These are phyloP conservation scores for Halictus quadricinctus DNA, from an alignment of 2,888 invertebrate genomes.

Conservation along the genomic window DNA sequence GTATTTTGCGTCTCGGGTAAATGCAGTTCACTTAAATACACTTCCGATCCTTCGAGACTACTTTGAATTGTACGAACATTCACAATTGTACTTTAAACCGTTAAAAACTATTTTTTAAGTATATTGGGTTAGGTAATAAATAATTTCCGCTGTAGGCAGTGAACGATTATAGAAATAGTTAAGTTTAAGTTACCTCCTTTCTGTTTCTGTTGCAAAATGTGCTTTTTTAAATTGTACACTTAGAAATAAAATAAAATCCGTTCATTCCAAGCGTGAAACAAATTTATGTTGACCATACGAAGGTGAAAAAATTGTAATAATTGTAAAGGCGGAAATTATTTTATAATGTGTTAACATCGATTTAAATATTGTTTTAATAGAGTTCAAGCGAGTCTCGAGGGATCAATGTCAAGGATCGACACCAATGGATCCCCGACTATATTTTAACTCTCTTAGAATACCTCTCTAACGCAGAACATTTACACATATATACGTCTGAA, in stretches of 20 bases:
- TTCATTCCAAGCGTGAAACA: no score
- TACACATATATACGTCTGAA: conserved; percentile 54
- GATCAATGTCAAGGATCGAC: conserved; percentile 18
- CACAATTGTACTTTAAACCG: not conserved
- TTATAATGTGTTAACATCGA: not conserved
- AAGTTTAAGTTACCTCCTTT: no score
- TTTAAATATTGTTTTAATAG: not conserved
- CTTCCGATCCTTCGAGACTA: conserved; percentile 35
- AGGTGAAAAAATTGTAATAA: no score
- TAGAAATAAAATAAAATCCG: no score
- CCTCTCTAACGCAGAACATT: conserved; percentile 44
- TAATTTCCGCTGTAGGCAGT: no score
- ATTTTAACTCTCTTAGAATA: conserved; percentile 16
- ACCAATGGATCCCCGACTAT: conserved; percentile 17
- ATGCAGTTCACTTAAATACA: conserved; percentile 58
- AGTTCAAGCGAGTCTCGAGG: conserved; percentile 27
- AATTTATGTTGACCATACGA: no score
- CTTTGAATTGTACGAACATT: not conserved
- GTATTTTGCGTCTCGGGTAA: conserved; percentile 28
- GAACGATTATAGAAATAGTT: no score
- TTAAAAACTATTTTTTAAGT: not conserved
- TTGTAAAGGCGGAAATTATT: not conserved
- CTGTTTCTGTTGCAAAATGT: no score
- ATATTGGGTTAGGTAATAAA: no score
- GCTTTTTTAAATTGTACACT: no score